A percentile compares a stretch with the other conserved stretches of the same genome.
Conservation (phyloP, 2,797 vertebrate genomes). For the Antennarius maculatus region DNA sequence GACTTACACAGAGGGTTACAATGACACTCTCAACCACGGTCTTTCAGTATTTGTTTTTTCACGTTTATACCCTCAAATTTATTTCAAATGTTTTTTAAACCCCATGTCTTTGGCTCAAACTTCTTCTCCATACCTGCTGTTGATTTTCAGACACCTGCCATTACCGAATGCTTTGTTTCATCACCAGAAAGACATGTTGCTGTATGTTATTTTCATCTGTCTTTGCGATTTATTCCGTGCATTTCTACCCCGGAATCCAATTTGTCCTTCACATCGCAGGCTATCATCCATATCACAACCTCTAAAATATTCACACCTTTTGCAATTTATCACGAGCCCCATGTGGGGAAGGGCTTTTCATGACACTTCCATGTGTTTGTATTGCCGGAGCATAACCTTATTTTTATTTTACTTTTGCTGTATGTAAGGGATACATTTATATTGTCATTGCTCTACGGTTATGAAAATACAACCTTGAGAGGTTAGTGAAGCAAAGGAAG, state of each 20-base stretch:
- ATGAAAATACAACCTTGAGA: not conserved
- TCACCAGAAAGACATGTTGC: not conserved
- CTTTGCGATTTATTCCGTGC: slow-evolving; percentile 17
- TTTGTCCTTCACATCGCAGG: not conserved
- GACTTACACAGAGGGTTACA: slow-evolving; percentile 20
- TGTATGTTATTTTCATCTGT: slow-evolving; percentile 24
- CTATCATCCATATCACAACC: slow-evolving; percentile 8
- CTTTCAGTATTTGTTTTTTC: slow-evolving; percentile 1
- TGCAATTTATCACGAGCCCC: not conserved
- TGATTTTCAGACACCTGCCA: slow-evolving; percentile 23
- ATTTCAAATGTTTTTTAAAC: slow-evolving; percentile 37
- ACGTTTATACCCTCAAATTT: not conserved
- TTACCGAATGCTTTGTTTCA: slow-evolving; percentile 39
- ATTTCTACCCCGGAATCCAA: slow-evolving; percentile 15
- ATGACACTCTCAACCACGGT: not conserved
- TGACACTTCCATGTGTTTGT: slow-evolving; percentile 4
- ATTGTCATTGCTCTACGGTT: no score
- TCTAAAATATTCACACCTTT: slow-evolving; percentile 13
- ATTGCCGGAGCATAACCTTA: not conserved
- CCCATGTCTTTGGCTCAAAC: slow-evolving; percentile 23
- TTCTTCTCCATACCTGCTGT: slow-evolving; percentile 32
- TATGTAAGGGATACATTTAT: not conserved
- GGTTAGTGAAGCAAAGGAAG: not conserved
- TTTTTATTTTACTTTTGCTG: not conserved
- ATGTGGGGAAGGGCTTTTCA: not conserved